These are phyloP conservation scores for Lerista edwardsae DNA, from an alignment of 2,797 vertebrate species.

Conservation along the genomic window DNA sequence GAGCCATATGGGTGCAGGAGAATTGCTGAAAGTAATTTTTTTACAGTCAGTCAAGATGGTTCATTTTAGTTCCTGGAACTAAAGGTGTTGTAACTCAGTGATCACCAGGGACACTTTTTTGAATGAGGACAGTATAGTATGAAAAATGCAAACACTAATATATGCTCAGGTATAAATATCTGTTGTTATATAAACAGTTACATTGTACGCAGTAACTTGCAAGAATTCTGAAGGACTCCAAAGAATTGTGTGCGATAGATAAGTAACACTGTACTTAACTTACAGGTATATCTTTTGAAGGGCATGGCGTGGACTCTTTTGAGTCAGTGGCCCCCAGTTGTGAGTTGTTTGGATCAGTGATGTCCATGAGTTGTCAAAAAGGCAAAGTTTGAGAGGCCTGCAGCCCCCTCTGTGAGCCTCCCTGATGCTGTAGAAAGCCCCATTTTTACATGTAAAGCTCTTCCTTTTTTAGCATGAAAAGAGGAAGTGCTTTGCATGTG, in stretches of 20 bases:
- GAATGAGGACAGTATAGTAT: conserved; percentile 45
- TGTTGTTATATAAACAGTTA: not conserved
- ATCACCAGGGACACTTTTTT: conserved; percentile 50
- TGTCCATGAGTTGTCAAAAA: no score
- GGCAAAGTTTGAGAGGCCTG: no score
- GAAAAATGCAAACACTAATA: conserved; percentile 28
- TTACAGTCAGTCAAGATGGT: conserved; percentile 54
- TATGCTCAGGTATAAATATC: conserved; percentile 22
- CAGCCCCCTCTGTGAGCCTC: no score
- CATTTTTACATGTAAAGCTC: no score
- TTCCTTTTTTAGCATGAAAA: no score
- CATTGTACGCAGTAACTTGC: not conserved
- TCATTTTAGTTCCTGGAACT: conserved; percentile 46
- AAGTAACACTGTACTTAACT: no score
- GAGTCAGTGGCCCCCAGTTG: no score
- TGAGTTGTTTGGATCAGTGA: no score
- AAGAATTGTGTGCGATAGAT: not conserved
- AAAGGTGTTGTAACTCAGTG: conserved; percentile 59
- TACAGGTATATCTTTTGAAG: no score
- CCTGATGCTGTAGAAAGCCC: no score
- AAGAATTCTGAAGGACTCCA: not conserved
- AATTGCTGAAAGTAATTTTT: conserved; percentile 56
- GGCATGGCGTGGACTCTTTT: no score
- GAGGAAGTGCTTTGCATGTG: no score
- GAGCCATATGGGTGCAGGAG: conserved; percentile 44